Conservation (phyloP, 2,797 vertebrate genomes). For the Ctenopoma multispine region DNA sequence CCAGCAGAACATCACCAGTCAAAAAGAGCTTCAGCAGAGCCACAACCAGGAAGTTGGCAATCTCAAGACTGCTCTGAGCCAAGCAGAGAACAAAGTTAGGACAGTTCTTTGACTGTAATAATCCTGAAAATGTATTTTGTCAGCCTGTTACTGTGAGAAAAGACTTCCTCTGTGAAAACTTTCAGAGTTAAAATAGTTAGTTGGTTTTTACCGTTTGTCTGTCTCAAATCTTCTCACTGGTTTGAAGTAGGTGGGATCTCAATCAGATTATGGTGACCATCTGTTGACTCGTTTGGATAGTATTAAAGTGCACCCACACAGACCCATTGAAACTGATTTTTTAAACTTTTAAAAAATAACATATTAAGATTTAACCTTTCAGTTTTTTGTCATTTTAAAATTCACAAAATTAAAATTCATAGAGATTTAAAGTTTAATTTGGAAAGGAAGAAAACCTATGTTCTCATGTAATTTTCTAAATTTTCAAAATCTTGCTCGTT, state of each 20-base stretch:
- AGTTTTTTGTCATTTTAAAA: too few relatives aligned
- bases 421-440: too few relatives aligned
- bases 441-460: too few relatives aligned
- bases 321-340: too few relatives aligned
- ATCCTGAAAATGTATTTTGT: not conserved
- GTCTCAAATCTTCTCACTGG: not conserved
- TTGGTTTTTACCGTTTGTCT: not conserved
- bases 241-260: not conserved
- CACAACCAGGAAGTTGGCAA: slow-evolving; percentile 87
- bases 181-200: not conserved
- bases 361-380: too few relatives aligned
- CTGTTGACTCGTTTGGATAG: not conserved
- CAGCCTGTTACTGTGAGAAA: not conserved
- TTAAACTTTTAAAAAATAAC: too few relatives aligned
- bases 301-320: not conserved
- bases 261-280: not conserved
- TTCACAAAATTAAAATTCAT: too few relatives aligned
- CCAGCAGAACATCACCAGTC: slow-evolving; percentile 63
- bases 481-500: too few relatives aligned
- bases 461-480: too few relatives aligned
- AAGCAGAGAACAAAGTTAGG: slow-evolving; percentile 86
- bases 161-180: not conserved
- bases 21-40: slow-evolving; percentile 77
- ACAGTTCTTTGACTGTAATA: not conserved
- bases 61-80: slow-evolving; percentile 85